Conservation (phyloP, 2,888 invertebrate species). For the Lampropteryx suffumata region DNA sequence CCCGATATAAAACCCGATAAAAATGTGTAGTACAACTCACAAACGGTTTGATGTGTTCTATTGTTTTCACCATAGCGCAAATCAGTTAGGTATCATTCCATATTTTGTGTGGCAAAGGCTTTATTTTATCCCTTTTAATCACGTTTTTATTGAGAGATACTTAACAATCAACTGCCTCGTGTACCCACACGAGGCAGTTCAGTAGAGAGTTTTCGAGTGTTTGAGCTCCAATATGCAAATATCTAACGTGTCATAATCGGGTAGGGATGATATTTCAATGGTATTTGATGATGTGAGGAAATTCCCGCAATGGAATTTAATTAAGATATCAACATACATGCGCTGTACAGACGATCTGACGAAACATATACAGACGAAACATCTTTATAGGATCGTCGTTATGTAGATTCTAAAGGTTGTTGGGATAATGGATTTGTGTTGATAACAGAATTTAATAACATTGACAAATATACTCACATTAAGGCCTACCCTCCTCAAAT, state of each 20-base stretch:
- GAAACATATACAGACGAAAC: background rate
- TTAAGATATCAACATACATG: constrained; percentile 4
- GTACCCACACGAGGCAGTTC: no score
- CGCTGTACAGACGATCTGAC: background rate
- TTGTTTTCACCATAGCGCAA: no score
- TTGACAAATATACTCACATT: no score
- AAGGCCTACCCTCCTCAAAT: no score
- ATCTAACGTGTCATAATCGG: constrained; percentile 7
- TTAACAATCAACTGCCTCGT: constrained; percentile 13
- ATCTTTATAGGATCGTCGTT: no score
- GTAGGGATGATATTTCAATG: constrained; percentile 9
- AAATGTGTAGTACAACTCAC: no score
- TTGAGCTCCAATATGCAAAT: constrained; percentile 4
- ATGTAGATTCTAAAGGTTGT: no score
- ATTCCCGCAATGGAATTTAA: constrained; percentile 9
- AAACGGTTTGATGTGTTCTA: no score
- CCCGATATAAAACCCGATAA: no score
- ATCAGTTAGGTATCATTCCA: background rate
- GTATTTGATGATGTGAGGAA: background rate
- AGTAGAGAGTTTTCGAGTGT: constrained; percentile 4
- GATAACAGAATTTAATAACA: no score
- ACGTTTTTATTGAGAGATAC: constrained; percentile 23
- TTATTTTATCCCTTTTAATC: constrained; percentile 21
- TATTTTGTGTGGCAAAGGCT: background rate
- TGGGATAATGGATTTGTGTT: no score